Evolutionary conservation across 2,888 invertebrate genomes (phyloP), one percentile per base, ranked within the genome.

Genomic region (Scaptomyza polygonia): DNA sequence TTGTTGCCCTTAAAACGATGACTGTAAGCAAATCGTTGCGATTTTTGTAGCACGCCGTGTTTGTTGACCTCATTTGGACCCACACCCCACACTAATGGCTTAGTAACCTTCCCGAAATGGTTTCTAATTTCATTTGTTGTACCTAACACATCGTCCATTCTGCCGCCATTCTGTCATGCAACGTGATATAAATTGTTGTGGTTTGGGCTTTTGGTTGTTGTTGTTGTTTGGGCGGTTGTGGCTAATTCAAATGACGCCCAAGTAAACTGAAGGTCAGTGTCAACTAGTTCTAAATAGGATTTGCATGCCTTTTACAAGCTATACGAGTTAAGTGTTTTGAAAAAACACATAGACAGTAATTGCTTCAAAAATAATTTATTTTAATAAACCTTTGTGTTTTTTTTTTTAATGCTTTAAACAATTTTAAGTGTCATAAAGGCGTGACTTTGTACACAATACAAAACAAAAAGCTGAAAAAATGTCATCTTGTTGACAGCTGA

Each of bases 61-160:
- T 58, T 67, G 51, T 57, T 87, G 85, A 85, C 86, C 81, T 67
- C 72, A 72, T 78, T 81, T 69, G 53, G 59, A 18, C 79, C 55
- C 86, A 67, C 65, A 56, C 85, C 67, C 58, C 39, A 39, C 40
- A 45, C 36, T n/a, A n/a, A 3, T 16, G 39, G 39, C 25, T 2
- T 2, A 2, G 12, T 11, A 25, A 30, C 48, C 29, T 42, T 34
- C 62, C 3, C 4, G n/a, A 8, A 8, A 47, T 12, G 45, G 45
- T 29, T 45, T 45, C 11, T 40, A 21, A 14, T 25, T n/a, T 53
- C 57, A 34, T 51, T 51, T 36, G 25, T 45, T 63, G 34, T 44
- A 55, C 45, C 27, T 29, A 52, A 30, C 18, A 43, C 34, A 43
- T 27, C 9, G 43, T 9, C 18, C 43, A 48, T 56, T 51, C 74